phyloP scores from a whole-genome alignment of 2,888 invertebrate species.

The Lacanobia oleracea region DNA sequence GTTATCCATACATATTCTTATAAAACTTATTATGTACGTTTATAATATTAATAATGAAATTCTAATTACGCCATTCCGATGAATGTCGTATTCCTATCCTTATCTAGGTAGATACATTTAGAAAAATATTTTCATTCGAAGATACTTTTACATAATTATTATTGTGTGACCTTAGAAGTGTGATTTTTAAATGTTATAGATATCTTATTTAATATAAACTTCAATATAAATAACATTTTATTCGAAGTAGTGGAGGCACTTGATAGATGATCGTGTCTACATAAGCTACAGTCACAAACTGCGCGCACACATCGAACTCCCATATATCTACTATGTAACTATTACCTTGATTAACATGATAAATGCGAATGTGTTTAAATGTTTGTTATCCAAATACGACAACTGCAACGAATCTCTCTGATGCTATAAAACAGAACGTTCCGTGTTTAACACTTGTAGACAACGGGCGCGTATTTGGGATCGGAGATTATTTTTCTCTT shows the following conservation, averaged over 20 bases:
- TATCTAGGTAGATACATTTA: neutral
- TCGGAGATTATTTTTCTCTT: constrained; percentile 48
- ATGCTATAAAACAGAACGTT: constrained; percentile 12
- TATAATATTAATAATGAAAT: constrained; percentile 31
- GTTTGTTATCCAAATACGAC: constrained; percentile 35
- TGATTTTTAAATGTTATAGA: constrained; percentile 39
- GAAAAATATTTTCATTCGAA: constrained; percentile 34
- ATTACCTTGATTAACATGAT: constrained; percentile 47
- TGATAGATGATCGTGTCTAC: constrained; percentile 38
- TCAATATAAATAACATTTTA: constrained; percentile 55
- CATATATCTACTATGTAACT: constrained; percentile 28
- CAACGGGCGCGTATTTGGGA: constrained; percentile 26
- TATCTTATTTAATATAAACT: constrained; percentile 60
- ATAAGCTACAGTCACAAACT: constrained; percentile 40
- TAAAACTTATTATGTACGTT: constrained; percentile 34
- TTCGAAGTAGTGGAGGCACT: constrained; percentile 58
- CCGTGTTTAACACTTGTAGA: constrained; percentile 4
- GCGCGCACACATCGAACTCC: constrained; percentile 21
- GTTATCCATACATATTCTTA: constrained; percentile 16
- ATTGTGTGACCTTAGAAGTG: constrained; percentile 29
- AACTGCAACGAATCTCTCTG: constrained; percentile 41
- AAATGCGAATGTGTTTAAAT: constrained; percentile 51
- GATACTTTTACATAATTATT: constrained; percentile 16
- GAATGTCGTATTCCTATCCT: constrained; percentile 27
- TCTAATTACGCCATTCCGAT: constrained; percentile 26